phyloP scores from a whole-genome alignment of 1,140 invertebrate species.

The Latrodectus geometricus region DNA sequence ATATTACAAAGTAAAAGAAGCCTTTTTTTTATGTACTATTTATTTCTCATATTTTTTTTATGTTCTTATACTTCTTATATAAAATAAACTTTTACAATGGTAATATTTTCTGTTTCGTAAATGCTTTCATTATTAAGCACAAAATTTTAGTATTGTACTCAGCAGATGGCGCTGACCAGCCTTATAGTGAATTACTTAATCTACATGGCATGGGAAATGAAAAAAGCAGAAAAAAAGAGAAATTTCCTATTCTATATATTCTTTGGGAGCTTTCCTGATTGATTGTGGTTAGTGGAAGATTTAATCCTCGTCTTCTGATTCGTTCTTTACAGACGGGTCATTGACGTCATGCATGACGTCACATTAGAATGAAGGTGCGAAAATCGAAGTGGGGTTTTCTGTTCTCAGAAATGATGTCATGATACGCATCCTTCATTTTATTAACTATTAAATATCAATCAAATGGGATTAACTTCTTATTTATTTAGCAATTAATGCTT shows the following conservation, averaged over 20 bases:
- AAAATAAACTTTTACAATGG: no score
- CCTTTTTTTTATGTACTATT: no score
- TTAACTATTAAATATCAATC: no score
- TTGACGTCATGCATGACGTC: conserved; percentile 47
- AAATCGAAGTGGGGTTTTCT: conserved; percentile 43
- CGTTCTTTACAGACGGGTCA: conserved; percentile 9
- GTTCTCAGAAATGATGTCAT: not conserved
- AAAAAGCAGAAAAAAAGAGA: not conserved
- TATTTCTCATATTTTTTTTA: no score
- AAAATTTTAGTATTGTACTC: not conserved
- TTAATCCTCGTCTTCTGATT: conserved; percentile 39
- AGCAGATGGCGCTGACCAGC: not conserved
- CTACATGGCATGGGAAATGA: not conserved
- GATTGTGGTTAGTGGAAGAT: conserved; percentile 36
- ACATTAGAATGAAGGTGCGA: conserved; percentile 2
- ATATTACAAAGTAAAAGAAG: no score
- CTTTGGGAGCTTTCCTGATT: conserved; percentile 31
- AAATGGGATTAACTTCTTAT: no score
- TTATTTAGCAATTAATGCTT: no score
- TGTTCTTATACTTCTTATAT: no score
- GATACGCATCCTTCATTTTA: no score
- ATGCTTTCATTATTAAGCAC: no score
- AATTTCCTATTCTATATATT: not conserved
- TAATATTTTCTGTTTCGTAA: no score
- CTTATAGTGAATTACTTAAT: not conserved